These are phyloP conservation scores for Wiebesia pumilae DNA, from an alignment of 1,140 invertebrate genomes.

Conservation along the genomic window DNA sequence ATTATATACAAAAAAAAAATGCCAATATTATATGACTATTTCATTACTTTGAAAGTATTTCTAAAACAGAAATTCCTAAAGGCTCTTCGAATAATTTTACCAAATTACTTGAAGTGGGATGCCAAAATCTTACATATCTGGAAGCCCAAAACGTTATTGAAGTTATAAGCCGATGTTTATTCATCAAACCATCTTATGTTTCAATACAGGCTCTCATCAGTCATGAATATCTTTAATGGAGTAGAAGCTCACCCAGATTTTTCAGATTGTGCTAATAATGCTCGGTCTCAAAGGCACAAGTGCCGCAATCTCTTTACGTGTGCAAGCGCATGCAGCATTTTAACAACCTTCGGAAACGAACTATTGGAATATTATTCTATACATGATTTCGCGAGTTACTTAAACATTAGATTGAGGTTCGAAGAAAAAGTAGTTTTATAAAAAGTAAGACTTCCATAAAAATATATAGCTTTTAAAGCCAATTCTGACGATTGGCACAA, in stretches of 20 bases:
- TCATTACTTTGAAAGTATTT: not conserved
- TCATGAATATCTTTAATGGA: constrained; percentile 16
- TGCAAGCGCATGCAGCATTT: too few relatives aligned
- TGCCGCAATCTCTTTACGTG: not conserved
- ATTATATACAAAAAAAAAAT: too few relatives aligned
- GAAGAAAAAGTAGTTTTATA: too few relatives aligned
- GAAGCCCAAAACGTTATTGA: not conserved
- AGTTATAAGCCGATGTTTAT: not conserved
- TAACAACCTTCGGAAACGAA: too few relatives aligned
- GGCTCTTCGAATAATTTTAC: not conserved
- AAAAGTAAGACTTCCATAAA: too few relatives aligned
- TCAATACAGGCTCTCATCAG: not conserved
- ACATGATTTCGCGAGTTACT: too few relatives aligned
- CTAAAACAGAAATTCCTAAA: not conserved
- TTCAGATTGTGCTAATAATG: not conserved
- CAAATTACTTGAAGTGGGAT: not conserved
- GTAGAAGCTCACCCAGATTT: not conserved
- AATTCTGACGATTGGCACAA: too few relatives aligned
- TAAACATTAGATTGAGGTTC: too few relatives aligned
- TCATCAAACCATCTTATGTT: not conserved
- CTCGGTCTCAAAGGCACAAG: not conserved
- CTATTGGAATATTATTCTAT: too few relatives aligned
- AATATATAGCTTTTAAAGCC: too few relatives aligned
- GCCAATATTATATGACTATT: too few relatives aligned
- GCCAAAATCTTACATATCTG: not conserved